Evolutionary conservation across 2,888 invertebrate species (phyloP).

Genomic region (Cryptocephalus moraei): DNA sequence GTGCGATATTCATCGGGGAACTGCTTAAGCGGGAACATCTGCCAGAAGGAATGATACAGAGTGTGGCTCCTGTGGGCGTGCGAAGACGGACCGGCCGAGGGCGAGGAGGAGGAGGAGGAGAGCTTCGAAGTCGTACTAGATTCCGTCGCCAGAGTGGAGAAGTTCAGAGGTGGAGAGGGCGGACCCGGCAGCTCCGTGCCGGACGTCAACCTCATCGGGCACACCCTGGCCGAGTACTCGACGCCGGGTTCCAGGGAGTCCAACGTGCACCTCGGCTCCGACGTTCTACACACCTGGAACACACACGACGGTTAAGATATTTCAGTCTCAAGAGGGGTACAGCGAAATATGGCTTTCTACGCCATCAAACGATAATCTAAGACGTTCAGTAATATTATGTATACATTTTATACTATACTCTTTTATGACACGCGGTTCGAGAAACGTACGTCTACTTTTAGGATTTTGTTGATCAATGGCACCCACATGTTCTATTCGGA

Average conservation of each 20-base stretch:
- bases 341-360: not conserved
- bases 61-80: constrained; percentile 12
- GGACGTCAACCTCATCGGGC: constrained; percentile 58
- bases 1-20: constrained; percentile 51
- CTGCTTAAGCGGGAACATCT: constrained; percentile 16
- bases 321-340: not conserved
- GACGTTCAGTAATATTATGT: not conserved
- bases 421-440: too few relatives aligned
- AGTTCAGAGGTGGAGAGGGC: constrained; percentile 55
- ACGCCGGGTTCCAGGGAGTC: constrained; percentile 62
- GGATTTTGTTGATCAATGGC: too few relatives aligned
- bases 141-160: constrained; percentile 41
- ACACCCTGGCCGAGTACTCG: constrained; percentile 70
- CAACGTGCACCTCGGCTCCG: constrained; percentile 50
- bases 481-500: too few relatives aligned
- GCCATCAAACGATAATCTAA: too few relatives aligned
- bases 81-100: constrained; percentile 15
- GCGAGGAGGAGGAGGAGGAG: constrained; percentile 24
- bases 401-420: constrained; percentile 1
- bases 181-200: constrained; percentile 56
- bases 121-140: constrained; percentile 34
- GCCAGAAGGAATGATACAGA: constrained; percentile 17
- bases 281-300: constrained; percentile 56
- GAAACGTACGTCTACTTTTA: too few relatives aligned
- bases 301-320: constrained; percentile 1